These are phyloP conservation scores for Spilogale gracilis DNA, from an alignment of 2,113 vertebrate genomes.

Conservation along the genomic window DNA sequence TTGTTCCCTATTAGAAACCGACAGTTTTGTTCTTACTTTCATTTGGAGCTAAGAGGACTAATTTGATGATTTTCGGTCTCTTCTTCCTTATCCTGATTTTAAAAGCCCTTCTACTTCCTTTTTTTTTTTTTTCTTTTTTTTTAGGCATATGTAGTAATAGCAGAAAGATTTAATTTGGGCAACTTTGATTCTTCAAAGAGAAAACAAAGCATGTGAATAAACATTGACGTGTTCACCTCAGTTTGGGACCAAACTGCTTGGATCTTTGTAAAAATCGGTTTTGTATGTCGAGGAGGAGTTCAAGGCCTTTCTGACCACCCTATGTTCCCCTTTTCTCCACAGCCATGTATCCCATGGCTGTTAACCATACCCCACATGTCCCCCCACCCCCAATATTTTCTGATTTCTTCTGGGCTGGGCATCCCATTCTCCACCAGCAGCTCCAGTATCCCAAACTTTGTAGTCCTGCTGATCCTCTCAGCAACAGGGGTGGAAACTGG, in stretches of 20 bases:
- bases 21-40: constrained; percentile 85
- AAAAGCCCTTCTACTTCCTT: constrained; percentile 47
- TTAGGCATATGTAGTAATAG: constrained; percentile 85
- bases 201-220: constrained; percentile 90
- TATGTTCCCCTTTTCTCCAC: constrained; percentile 83
- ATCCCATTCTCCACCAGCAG: constrained; percentile 78
- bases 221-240: constrained; percentile 87
- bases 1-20: constrained; percentile 84
- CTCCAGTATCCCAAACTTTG: constrained; percentile 82
- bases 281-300: constrained; percentile 86
- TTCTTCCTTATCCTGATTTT: constrained; percentile 78
- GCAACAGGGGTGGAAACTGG: constrained; percentile 83
- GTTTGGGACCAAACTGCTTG: constrained; percentile 89
- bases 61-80: constrained; percentile 74
- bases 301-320: constrained; percentile 83
- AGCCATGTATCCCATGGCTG: constrained; percentile 75
- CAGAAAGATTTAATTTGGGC: constrained; percentile 85
- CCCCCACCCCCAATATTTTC: constrained; percentile 57
- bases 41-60: constrained; percentile 81
- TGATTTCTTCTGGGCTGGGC: constrained; percentile 77
- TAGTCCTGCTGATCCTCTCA: constrained; percentile 80
- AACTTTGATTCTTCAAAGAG: constrained; percentile 87
- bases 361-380: constrained; percentile 12
- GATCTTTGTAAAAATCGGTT: constrained; percentile 81
- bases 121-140: constrained; percentile 77